Percentiles rank a stretch among this genome's conserved stretches.
phyloP scores from a whole-genome alignment of 2,888 invertebrate species.

The Lepeophtheirus nordmannii region DNA sequence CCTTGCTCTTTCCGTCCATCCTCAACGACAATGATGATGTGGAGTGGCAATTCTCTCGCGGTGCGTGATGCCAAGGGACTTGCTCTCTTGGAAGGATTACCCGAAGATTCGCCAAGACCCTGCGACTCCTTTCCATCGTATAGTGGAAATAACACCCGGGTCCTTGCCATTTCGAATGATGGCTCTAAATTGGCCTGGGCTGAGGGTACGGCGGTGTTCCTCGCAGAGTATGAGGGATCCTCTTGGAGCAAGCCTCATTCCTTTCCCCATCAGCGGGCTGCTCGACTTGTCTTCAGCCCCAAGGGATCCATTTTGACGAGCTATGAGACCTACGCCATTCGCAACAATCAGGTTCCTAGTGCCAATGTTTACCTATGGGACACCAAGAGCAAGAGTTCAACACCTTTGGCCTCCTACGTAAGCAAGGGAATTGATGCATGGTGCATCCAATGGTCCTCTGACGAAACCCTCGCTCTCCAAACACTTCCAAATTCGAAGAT shows the following conservation, averaged over 20 bases:
- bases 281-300: neutral
- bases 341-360: neutral
- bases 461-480: neutral
- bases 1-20: neutral
- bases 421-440: neutral
- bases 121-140: neutral
- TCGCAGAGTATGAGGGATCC: neutral
- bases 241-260: neutral
- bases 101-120: neutral
- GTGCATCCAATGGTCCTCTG: neutral
- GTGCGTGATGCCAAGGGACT: neutral
- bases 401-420: neutral
- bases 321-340: neutral
- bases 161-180: neutral
- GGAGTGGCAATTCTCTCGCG: neutral
- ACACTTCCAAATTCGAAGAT: neutral
- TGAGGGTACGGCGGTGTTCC: neutral
- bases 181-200: neutral
- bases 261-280: neutral
- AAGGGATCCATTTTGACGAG: neutral
- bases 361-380: neutral
- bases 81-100: neutral
- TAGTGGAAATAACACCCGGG: neutral
- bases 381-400: neutral
- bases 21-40: neutral